phyloP scores from a whole-genome alignment of 1,140 invertebrate genomes.

The Drosophila albomicans region DNA sequence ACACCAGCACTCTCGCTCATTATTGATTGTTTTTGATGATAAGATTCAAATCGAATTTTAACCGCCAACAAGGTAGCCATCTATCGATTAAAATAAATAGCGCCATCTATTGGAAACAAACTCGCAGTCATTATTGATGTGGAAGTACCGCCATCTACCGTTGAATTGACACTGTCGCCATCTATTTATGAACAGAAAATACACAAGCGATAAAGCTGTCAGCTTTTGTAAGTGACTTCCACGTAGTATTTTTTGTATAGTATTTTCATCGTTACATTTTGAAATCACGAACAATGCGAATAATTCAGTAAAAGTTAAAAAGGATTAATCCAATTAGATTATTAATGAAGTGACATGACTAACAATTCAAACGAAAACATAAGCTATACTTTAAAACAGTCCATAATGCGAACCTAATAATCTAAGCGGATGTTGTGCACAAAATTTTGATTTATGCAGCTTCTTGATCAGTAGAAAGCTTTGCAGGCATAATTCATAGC shows the following conservation, averaged over 20 bases:
- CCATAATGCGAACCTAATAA: not conserved
- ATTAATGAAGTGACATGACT: too few species aligned
- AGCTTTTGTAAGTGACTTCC: constrained; percentile 19
- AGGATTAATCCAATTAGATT: not conserved
- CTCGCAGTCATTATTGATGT: not conserved
- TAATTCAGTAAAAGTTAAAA: not conserved
- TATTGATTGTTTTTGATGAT: not conserved
- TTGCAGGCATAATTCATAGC: constrained; percentile 28
- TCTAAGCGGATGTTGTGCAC: not conserved
- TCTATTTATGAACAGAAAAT: not conserved
- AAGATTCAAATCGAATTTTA: not conserved
- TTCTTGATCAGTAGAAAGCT: constrained; percentile 30
- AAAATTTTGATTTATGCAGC: not conserved
- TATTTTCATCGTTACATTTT: constrained; percentile 1
- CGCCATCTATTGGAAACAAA: not conserved
- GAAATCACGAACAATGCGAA: not conserved
- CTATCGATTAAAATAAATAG: not conserved
- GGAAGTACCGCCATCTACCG: not conserved
- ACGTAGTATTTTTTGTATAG: not conserved
- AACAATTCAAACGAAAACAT: too few species aligned
- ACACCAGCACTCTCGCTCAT: not conserved
- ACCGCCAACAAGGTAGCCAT: not conserved
- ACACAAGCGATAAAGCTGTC: not conserved
- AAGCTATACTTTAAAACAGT: not conserved
- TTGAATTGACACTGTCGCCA: not conserved